Base-by-base conservation (phyloP, 2,797 vertebrate species). In the Lemur catta region DNA sequence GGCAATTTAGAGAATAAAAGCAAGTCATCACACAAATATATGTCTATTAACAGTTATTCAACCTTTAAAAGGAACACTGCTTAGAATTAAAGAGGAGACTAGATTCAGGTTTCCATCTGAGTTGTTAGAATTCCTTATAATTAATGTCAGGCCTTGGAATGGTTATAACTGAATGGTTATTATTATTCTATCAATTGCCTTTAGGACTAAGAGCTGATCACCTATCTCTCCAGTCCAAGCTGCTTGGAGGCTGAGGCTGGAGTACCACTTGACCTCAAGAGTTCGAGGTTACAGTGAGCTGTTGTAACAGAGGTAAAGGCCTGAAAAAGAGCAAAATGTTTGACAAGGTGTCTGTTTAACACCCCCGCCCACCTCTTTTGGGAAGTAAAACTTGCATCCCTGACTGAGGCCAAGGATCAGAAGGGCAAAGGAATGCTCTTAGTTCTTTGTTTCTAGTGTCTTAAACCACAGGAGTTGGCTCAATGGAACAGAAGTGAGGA, bases 1-100 rank as follows among this genome's bases (percentile, higher is more conserved):
- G 41, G 30, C 30, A 94, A 89, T 82, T 93, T 82, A 95, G 55
- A 94, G 59, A 90, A 79, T 52, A 79, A 79, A 75, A 75, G n/a
- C 50, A 76, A 78, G 9, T 74, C 26, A 67, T 92, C 93, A 93
- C 74, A 72, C 71, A 97, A 84, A 94, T 93, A 80, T 0, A 14
- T 41, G 52, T 33, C 41, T 50, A 78, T 50, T 86, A 93, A 71
- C 18, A 57, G 71, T 92, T 84, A 89, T 80, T 89, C 84, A 22
- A 20, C 52, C 20, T 55, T 55, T 55, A 20, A 55, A 80, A 89
- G 33, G 43, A 74, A 20, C 11, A 33, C 41, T 85, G 61, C 74
- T 96, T 80, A 92, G 38, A 84, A 80, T 14, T 20, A 24, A 75
- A 69, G 20, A 50, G n/a, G 50, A 61, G 15, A 52, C 6, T 35